phyloP scores from a whole-genome alignment of 2,113 vertebrate genomes.

The Cairina moschata region DNA sequence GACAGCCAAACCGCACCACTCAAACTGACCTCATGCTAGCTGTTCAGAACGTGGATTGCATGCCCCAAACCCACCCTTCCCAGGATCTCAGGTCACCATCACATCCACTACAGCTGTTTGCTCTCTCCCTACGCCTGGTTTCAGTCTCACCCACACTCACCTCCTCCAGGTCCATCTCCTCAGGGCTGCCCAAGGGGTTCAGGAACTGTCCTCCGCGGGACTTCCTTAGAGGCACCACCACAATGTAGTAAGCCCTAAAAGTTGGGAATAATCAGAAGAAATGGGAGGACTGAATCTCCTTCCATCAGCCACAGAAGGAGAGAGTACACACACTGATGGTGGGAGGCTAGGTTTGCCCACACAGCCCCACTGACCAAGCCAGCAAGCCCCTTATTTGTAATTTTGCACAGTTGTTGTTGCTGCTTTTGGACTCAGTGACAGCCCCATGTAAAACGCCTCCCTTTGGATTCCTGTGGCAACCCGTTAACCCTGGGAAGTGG shows the following conservation, averaged over 20 bases:
- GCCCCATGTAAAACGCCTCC: fast-evolving
- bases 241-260: slow-evolving; percentile 88
- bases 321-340: fast-evolving
- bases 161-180: slow-evolving; percentile 97
- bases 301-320: background rate
- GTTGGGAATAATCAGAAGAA: background rate
- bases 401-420: background rate
- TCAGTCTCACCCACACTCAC: slow-evolving; percentile 68
- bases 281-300: background rate
- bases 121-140: background rate
- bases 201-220: slow-evolving; percentile 82
- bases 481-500: background rate
- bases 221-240: slow-evolving; percentile 91
- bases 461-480: background rate
- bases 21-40: background rate
- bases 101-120: background rate
- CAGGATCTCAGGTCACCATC: background rate
- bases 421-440: background rate
- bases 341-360: background rate
- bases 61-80: background rate
- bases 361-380: background rate
- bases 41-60: background rate
- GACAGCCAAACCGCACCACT: background rate
- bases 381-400: background rate
- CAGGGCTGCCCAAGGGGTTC: slow-evolving; percentile 85